Conservation (phyloP, 1,140 invertebrate genomes). For the Parasteatoda tepidariorum region DNA sequence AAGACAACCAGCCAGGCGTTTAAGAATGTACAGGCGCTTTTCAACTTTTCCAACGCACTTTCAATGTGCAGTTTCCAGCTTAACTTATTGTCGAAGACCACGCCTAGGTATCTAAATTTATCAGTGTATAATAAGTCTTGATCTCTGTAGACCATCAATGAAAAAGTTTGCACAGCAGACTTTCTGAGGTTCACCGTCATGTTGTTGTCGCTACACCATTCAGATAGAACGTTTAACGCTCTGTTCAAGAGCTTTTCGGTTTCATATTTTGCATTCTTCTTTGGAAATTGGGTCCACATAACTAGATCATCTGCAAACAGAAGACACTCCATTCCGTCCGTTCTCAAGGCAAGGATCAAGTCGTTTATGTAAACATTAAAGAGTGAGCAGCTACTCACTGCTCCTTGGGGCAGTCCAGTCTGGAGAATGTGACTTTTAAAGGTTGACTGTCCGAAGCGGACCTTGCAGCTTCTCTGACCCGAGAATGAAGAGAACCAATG, state of each 20-base stretch:
- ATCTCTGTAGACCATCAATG: conserved; percentile 4
- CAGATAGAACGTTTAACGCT: neutral
- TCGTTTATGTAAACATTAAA: conserved; percentile 28
- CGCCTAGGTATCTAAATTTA: conserved; percentile 14
- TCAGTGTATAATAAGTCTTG: neutral
- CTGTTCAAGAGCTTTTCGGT: neutral
- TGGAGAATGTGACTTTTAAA: conserved; percentile 18
- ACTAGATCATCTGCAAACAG: conserved; percentile 21
- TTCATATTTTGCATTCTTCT: neutral
- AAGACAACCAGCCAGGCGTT: neutral
- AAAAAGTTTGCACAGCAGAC: neutral
- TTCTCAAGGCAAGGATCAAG: neutral
- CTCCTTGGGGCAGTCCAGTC: neutral
- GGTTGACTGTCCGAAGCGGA: neutral
- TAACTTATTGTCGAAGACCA: conserved; percentile 22
- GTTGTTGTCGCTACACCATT: conserved; percentile 3
- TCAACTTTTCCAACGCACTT: neutral
- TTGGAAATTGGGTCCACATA: neutral
- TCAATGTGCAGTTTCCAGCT: neutral
- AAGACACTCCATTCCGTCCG: neutral
- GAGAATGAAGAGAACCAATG: conserved; percentile 18
- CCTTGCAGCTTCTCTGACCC: conserved; percentile 8
- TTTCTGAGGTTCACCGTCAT: neutral
- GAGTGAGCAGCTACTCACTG: neutral
- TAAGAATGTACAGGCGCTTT: conserved; percentile 5